Base-by-base conservation (phyloP, 2,888 invertebrate genomes). In the Trichogramma evanescens region DNA sequence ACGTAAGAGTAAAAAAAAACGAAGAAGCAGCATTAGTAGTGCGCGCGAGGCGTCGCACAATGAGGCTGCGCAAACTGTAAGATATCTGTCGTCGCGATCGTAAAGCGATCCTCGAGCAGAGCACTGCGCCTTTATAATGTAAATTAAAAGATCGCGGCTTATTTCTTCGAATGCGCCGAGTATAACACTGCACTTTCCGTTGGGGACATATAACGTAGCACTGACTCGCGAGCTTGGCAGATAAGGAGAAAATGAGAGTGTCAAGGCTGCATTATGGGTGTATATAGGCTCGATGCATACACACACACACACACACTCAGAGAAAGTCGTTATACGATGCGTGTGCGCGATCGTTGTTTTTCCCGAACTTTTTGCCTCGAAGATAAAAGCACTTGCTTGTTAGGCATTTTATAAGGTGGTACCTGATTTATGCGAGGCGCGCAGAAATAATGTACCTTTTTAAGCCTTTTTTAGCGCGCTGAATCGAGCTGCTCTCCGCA, bases 61-160 rank as follows among this genome's bases (percentile, higher is more conserved):
- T 38, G 13, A 52, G 26, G 40, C 49, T 59, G 59, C 58, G 62
- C 62, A 61, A 56, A 45, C 52, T 53, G 51, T 53, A n/a, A 48
- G 51, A 8, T 40, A 59, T 56, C 62, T 55, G 64, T 65, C 63
- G 50, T 50, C 61, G 63, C 63, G 59, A 67, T 66, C 67, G 65
- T 67, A 68, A 67, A 69, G 62, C 66, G 65, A 67, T 68, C 67
- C 45, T 59, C 58, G 54, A 50, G 40, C 52, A 48, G 10, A 48
- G 10, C 49, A 56, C 52, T 53, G 58, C 5, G 50, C 46, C 5
- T 26, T 26, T 26, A 26, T 26, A 26, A 26, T 26, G 26, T 26
- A 26, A 26, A 26, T 26, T 26, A 41, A n/a, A n/a, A 40, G 8
- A 45, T 38, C 43, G 42, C 40, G 44, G 50, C 26, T 26, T 26